phyloP scores from a whole-genome alignment of 2,113 vertebrate species.

The Eurystomus gularis region DNA sequence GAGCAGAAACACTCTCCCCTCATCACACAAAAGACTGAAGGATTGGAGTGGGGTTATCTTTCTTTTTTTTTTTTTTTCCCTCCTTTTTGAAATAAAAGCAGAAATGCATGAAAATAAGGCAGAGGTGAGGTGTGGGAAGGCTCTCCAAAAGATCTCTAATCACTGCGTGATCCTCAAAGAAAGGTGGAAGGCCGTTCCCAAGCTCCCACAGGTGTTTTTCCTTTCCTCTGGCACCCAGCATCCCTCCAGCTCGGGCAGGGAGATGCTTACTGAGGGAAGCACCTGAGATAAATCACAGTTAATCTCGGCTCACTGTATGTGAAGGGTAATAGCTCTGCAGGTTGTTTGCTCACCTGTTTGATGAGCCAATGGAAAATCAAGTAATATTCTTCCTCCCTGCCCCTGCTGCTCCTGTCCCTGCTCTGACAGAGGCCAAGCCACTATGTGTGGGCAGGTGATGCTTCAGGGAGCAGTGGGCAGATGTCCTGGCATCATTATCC shows the following conservation, averaged over 20 bases:
- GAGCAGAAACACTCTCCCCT: background rate
- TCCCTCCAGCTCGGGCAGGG: background rate
- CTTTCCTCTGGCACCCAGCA: background rate
- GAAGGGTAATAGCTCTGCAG: background rate
- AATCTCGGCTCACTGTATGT: background rate
- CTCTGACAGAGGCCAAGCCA: background rate
- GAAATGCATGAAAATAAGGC: background rate
- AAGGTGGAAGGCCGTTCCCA: background rate
- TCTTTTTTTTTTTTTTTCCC: too few relatives aligned
- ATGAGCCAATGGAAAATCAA: conserved; percentile 27
- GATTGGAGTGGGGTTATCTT: background rate
- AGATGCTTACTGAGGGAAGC: background rate
- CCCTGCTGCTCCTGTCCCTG: background rate
- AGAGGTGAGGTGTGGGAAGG: background rate
- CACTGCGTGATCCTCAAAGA: background rate
- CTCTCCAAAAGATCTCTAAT: background rate
- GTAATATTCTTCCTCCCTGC: background rate
- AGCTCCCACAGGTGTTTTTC: background rate
- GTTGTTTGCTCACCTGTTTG: conserved; percentile 1
- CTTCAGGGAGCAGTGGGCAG: background rate
- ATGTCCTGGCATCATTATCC: background rate
- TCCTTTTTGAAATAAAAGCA: background rate
- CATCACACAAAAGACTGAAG: background rate
- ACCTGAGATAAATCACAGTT: background rate
- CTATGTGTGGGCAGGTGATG: background rate